Evolutionary conservation across 2,113 vertebrate genomes (phyloP), one percentile per base, ranked within the genome.

Genomic region (Hyaena hyaena): DNA sequence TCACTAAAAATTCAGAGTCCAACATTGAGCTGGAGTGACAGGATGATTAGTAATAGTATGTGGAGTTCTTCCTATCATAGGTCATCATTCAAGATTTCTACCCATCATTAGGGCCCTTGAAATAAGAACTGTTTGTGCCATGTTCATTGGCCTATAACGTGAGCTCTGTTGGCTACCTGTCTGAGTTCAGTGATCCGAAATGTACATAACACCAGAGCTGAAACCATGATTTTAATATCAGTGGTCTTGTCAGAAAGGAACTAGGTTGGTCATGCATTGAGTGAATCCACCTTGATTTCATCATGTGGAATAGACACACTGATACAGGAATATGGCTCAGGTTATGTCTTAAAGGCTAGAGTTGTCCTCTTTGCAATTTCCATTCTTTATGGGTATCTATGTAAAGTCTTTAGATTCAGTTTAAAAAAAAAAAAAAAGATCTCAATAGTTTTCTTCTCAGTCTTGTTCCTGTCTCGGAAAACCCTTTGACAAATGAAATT

Each of bases 161-260:
- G 73, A 94, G 19, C 5, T 33, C 53, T 33, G 81, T 33, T 5
- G 14, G 24, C 35, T 43, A 68, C 39, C 71, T 94, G 61, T 91
- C 77, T 80, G 55, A 80, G 68, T 48, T 94, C 85, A 96, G 76
- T 93, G 92, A 93, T 85, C 81, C 21, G 69, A 77, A 68, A 14
- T 21, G 65, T 35, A 87, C 63, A 55, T 48, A 93, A 23, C 39
- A 74, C 43, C 66, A 55, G 68, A 82, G 24, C 39, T 50, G 66
- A 91, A 96, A 50, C 35, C 43, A 12, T 66, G 28, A 63, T 66
- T 95, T 2, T 28, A 39, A 73, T 26, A 31, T 48, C 8, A 4
- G 21, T 10, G 39, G 16, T 88, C 65, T 89, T 76, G n/a, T 68
- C 50, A 81, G 73, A 86, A 90, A 93, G 12, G 76, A 5, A 3